These are phyloP conservation scores for Chelmon rostratus DNA, from an alignment of 2,797 vertebrate genomes.

Conservation along the genomic window DNA sequence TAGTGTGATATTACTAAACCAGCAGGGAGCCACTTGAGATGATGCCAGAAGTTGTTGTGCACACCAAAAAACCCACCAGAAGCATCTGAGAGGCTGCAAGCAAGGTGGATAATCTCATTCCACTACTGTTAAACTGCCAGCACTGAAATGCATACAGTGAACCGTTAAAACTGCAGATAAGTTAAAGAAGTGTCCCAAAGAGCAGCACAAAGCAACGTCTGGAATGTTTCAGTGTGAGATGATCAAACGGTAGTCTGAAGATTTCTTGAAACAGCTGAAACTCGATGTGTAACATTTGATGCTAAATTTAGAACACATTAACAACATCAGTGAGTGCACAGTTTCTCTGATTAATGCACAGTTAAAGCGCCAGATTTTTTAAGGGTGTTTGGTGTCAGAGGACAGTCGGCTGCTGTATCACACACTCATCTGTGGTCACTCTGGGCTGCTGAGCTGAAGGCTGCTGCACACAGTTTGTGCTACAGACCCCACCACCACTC, in stretches of 20 bases:
- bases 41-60: not conserved
- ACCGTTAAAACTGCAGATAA: too few species aligned
- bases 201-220: not conserved
- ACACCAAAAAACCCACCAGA: not conserved
- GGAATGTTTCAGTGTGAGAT: not conserved
- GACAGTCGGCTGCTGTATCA: not conserved
- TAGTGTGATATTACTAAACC: too few species aligned
- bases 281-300: not conserved
- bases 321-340: not conserved
- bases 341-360: not conserved
- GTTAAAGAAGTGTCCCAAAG: too few species aligned
- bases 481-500: not conserved
- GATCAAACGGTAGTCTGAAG: not conserved
- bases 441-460: too few species aligned
- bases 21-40: not conserved
- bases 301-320: not conserved
- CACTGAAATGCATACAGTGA: too few species aligned
- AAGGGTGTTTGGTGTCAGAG: not conserved
- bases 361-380: not conserved
- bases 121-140: too few species aligned
- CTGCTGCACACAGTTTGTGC: too few species aligned
- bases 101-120: too few species aligned
- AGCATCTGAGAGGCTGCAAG: not conserved
- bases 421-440: not conserved
- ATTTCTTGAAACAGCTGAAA: not conserved